Evolutionary conservation across 2,797 vertebrate genomes (phyloP).

Genomic region (Acanthis flammea): DNA sequence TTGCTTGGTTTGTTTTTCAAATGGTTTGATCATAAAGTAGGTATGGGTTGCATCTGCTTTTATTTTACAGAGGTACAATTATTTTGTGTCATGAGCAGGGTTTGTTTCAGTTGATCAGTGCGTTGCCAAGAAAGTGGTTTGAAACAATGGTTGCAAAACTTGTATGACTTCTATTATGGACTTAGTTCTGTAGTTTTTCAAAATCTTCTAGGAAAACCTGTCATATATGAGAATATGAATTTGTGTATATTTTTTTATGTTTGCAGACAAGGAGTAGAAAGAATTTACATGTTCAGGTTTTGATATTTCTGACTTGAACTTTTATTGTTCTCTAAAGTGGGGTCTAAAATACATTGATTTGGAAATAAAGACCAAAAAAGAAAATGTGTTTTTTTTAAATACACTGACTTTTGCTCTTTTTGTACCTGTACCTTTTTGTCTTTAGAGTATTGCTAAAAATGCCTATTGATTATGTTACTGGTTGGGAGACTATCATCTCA

Average conservation of each 20-base stretch:
- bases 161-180: neutral
- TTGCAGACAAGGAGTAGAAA: neutral
- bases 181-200: neutral
- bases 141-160: neutral
- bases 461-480: neutral
- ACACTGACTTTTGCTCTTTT: neutral
- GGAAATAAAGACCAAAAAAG: neutral
- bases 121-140: neutral
- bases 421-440: neutral
- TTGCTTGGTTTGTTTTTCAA: neutral
- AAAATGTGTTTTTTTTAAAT: accelerated
- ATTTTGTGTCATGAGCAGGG: neutral
- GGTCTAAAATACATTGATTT: neutral
- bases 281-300: neutral
- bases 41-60: neutral
- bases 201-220: neutral
- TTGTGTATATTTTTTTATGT: neutral
- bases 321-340: neutral
- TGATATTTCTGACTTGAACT: neutral
- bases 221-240: neutral
- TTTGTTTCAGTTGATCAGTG: neutral
- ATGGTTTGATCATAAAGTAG: neutral
- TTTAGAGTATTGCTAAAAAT: neutral
- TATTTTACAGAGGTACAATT: neutral
- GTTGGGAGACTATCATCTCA: neutral